Base-by-base conservation (phyloP, 1,140 invertebrate genomes). In the Halesus radiatus region DNA sequence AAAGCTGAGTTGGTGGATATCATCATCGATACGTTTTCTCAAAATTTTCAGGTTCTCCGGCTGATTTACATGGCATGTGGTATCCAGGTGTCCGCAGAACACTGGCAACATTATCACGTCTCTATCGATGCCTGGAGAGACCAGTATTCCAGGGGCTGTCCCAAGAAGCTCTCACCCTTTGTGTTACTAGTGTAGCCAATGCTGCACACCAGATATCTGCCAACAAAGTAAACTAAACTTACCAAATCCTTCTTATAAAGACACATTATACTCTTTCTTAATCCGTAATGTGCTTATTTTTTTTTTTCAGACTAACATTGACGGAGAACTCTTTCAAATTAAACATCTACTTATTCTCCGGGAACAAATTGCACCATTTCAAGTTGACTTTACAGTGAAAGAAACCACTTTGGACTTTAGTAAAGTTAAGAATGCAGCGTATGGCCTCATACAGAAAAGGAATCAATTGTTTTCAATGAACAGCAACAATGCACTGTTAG, bases 61-160 rank as follows among this genome's bases (percentile, higher is more conserved):
- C 98, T 23, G 98, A 99, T 91, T 89, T 99, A 8, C 98, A 99
- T 89, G 98, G 98, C 0, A 98, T 99, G 97, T 99, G 98, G 98
- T 99, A 99, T 90, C 98, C 98, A 0, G 98, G 97, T 0, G 97
- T 99, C 0, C 91, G 98, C 16, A 90, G 98, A 68, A 98, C 98
- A 0, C 88, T 99, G 8, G 95, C 99, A 26, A 99, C 98, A 85
- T 89, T 99, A 1, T 99, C 98, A 0, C 94, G 99, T 82, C 90
- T 99, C 0, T 99, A 98, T 88, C 91, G 98, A 75, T 99, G 98
- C 87, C 92, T 99, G 6, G 98, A 99, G 89, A 94, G 94, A 84
- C 94, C 95, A 78, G 98, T 98, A 45, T 99, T 99, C 87, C 97
- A 99, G 90, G 96, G 97, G 0, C 88, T 99, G 15, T 98, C 98